Evolutionary conservation across 2,888 invertebrate genomes (phyloP), one percentile per base, ranked within the genome.

Genomic region (Agrotis exclamationis): DNA sequence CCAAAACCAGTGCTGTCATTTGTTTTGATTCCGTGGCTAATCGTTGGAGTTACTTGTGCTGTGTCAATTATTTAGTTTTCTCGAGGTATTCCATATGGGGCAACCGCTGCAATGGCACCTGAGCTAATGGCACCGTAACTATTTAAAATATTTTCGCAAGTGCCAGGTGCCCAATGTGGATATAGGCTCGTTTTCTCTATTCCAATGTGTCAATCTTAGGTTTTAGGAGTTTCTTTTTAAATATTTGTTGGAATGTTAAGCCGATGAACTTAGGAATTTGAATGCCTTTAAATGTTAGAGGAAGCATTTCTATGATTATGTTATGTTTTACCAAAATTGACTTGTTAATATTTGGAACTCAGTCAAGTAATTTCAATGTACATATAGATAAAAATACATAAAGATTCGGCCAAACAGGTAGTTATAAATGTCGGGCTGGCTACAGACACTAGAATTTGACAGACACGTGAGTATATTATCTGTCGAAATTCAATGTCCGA

Each of bases 41-140:
- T 44, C 62, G 51, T 53, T 62, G 53, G 54, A 51, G 47, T 70
- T 65, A 74, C 47, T 28, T 57, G 24, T 18, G 16, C n/a, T 62
- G 11, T 47, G 63, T 75, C 54, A 64, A 70, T 56, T 53, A 56
- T 48, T 64, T 50, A 18, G n/a, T n/a, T n/a, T n/a, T n/a, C n/a
- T n/a, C n/a, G n/a, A n/a, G n/a, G n/a, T n/a, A n/a, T n/a, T n/a
- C n/a, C n/a, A n/a, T n/a, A n/a, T n/a, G n/a, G n/a, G n/a, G n/a
- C n/a, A n/a, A n/a, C n/a, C n/a, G n/a, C n/a, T n/a, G n/a, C n/a
- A n/a, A n/a, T n/a, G n/a, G n/a, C n/a, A n/a, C n/a, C n/a, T n/a
- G n/a, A n/a, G n/a, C n/a, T n/a, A n/a, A n/a, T n/a, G n/a, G n/a
- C n/a, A n/a, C n/a, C n/a, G n/a, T n/a, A n/a, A n/a, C n/a, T n/a